A percentile compares a stretch with the other conserved stretches of the same genome.
These are phyloP conservation scores for Phataginus tricuspis DNA, from an alignment of 2,797 vertebrate genomes.

Conservation along the genomic window DNA sequence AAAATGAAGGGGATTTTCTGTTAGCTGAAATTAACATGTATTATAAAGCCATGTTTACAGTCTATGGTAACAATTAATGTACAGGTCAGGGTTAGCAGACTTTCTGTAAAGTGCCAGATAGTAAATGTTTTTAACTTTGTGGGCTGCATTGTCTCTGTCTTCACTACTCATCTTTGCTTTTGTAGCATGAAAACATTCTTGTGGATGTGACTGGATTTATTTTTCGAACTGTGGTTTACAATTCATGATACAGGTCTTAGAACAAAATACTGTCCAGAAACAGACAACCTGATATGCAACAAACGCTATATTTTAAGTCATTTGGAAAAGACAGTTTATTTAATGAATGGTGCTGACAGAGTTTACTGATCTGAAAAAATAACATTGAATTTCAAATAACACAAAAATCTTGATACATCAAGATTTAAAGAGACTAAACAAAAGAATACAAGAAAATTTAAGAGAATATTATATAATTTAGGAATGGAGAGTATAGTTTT, in stretches of 20 bases:
- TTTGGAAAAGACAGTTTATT: background rate
- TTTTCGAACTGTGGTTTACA: background rate
- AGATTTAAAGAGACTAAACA: background rate
- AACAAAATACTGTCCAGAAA: background rate
- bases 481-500: background rate
- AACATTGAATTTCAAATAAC: background rate
- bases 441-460: slow-evolving; percentile 3
- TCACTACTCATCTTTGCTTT: background rate
- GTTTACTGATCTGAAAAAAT: slow-evolving; percentile 26
- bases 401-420: background rate
- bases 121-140: background rate
- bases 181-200: background rate
- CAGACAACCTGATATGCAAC: background rate
- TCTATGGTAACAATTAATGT: background rate
- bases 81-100: background rate
- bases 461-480: background rate
- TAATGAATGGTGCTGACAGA: background rate
- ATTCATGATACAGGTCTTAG: background rate
- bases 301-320: slow-evolving; percentile 18
- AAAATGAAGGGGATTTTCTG: background rate
- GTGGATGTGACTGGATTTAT: background rate
- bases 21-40: slow-evolving; percentile 31
- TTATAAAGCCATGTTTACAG: background rate
- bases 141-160: background rate
- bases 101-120: background rate